phyloP scores from a whole-genome alignment of 2,113 vertebrate species.

The Deroptyus accipitrinus region DNA sequence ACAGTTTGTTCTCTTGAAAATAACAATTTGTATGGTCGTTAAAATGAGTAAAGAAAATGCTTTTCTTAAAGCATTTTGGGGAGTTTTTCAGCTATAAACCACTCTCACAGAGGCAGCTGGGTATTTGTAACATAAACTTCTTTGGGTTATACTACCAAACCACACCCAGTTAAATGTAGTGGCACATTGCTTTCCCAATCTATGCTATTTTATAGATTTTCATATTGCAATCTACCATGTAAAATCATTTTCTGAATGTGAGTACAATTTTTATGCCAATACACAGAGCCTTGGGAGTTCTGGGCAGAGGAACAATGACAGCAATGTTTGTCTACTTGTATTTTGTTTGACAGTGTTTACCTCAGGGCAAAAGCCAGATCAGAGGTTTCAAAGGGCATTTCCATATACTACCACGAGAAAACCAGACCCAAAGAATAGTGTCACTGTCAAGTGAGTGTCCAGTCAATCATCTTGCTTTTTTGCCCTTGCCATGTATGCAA shows the following conservation, averaged over 20 bases:
- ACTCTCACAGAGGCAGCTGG: not conserved
- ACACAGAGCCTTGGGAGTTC: not conserved
- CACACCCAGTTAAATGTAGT: not conserved
- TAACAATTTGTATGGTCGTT: not conserved
- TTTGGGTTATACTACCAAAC: not conserved
- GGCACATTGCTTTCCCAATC: not conserved
- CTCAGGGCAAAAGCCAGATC: not conserved
- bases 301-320: accelerated
- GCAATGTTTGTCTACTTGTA: not conserved
- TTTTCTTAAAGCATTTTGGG: not conserved
- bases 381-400: not conserved
- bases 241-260: not conserved
- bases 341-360: not conserved
- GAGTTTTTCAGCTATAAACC: not conserved
- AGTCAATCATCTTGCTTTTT: accelerated
- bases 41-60: constrained; percentile 54
- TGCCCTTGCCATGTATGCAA: not conserved
- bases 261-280: not conserved
- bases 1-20: constrained; percentile 49
- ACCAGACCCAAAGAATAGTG: not conserved
- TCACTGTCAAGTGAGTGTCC: not conserved
- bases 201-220: not conserved
- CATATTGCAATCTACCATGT: not conserved
- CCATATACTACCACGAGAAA: not conserved
- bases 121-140: not conserved